Base-by-base conservation (phyloP, 2,113 vertebrate genomes). In the Spea bombifrons region DNA sequence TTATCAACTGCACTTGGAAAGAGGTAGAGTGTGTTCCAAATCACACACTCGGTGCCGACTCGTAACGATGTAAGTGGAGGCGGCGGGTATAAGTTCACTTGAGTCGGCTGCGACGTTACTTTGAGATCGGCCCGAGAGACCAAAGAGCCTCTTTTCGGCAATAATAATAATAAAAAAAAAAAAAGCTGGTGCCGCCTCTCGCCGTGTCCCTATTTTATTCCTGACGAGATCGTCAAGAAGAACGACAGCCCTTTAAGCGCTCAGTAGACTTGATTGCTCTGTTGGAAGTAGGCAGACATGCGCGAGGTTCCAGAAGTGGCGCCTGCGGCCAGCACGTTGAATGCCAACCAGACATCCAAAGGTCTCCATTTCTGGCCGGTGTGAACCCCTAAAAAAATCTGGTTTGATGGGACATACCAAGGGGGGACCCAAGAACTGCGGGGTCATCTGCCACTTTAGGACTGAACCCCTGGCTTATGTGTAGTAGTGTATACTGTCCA, bases 161-260 rank as follows among this genome's bases (percentile, higher is more conserved):
- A 16, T 43, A 6, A 17, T 8, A 61, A 61, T 45, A 78, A 7
- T 59, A 63, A 47, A 13, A 3, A 4, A 17, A 7, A 30, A 7
- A 4, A 30, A n/a, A 53, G 71, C 3, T 16, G 50, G 13, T 15
- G 4, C 71, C 52, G 50, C 30, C 46, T 59, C 53, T 72, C 13
- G 12, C 13, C 10, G 17, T 12, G 10, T 55, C 55, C 10, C n/a
- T 8, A 63, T 12, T 46, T 55, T 59, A 47, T 45, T 30, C 45
- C 66, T 43, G 66, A 68, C 75, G 46, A 48, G 15, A 50, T 47
- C 46, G 43, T 70, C 75, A 69, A n/a, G 7, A 15, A 10, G 48
- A 59, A 69, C 52, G 67, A 64, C 67, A 46, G 67, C 16, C 61
- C 46, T 44, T 61, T 73, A 57, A 57, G 55, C 15, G 55, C 55